Conservation (phyloP, 2,113 vertebrate species). For the Saccopteryx bilineata region DNA sequence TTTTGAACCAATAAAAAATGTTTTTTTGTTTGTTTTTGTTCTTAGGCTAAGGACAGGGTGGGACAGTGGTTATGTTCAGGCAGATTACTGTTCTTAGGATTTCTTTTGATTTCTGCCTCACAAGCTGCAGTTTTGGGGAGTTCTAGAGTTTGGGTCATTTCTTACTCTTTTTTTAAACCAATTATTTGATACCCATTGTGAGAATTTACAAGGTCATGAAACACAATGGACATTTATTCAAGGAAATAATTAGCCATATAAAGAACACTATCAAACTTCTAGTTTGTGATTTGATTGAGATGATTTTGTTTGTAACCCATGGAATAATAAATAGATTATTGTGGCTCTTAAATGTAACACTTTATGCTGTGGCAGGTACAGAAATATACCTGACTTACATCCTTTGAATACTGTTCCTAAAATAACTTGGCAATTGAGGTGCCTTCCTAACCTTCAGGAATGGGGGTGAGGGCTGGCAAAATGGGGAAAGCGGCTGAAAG, state of each 20-base stretch:
- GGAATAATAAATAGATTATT: background rate
- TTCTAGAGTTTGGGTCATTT: background rate
- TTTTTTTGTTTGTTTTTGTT: background rate
- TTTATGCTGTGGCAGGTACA: background rate
- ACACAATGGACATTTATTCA: background rate
- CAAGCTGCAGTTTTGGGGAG: background rate
- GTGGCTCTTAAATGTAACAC: background rate
- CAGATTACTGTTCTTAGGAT: background rate
- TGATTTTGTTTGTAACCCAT: background rate
- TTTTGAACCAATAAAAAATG: background rate
- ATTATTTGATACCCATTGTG: background rate
- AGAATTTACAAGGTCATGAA: background rate
- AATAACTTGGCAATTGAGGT: background rate
- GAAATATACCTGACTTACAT: background rate
- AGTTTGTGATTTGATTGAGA: conserved; percentile 17
- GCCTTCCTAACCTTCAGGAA: background rate
- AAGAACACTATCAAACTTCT: background rate
- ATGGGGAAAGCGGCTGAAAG: background rate
- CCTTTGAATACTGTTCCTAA: background rate
- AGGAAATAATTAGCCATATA: background rate
- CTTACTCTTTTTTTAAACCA: background rate
- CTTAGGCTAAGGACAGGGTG: background rate
- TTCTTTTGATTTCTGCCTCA: background rate
- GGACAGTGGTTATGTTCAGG: background rate
- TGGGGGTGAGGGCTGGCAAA: background rate